Evolutionary conservation across 2,888 invertebrate genomes (phyloP), one percentile per base, ranked within the genome.

Genomic region (Lucinisca nassula): DNA sequence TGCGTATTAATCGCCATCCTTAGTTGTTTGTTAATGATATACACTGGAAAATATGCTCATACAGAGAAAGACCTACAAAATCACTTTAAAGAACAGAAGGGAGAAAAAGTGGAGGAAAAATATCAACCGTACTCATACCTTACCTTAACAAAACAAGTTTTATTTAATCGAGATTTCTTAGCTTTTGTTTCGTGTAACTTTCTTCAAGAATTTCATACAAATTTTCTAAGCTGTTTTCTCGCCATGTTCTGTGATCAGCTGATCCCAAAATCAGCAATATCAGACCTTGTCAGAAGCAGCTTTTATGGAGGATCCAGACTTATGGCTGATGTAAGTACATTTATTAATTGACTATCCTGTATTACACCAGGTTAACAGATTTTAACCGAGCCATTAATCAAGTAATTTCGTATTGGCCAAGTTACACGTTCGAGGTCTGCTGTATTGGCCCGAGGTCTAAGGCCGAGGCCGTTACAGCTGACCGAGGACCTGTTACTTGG

Each of bases 161-260:
- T 95, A n/a, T 90, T 81, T 3, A 91, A 94, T 49, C 87, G 90
- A 49, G 94, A 94, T 77, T 95, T 95, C 72, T 24, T 95, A 10
- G 84, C 92, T 24, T 95, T 95, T 92, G 95, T 95, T 0, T 76
- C 92, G 1, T 92, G 92, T 77, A 95, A 95, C 82, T 95, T 95
- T 83, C 93, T 91, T 72, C 95, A 95, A 76, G 91, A 93, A 55
- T 95, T 94, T 84, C 93, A 95, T 40, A 81, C 85, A 51, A 89
- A 94, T 3, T 95, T 94, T 76, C 72, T 93, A 8, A 76, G 85
- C 3, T 94, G 92, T 79, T 95, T 95, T 76, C 88, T 94, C n/a
- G 92, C 92, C 35, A 94, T 95, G 37, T 83, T 95, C 61, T 91
- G 92, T 84, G 95, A 95, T 78, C 90, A 94, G 12, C 87, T 95